Conservation (phyloP, 2,797 vertebrate species). For the Schizopygopsis pylzovi region DNA sequence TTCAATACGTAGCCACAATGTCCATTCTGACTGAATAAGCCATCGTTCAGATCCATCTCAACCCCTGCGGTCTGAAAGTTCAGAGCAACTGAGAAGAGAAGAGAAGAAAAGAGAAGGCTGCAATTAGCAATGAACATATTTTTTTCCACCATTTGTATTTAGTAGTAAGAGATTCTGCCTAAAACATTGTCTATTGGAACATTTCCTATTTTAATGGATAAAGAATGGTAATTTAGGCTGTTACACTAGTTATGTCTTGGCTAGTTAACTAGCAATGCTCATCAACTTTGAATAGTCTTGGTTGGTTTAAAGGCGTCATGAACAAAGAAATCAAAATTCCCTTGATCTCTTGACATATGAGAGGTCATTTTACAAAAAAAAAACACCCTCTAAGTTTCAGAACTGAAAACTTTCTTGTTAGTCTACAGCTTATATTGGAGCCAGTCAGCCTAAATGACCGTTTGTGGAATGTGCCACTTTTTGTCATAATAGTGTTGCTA, state of each 20-base stretch:
- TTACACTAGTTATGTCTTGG: not conserved
- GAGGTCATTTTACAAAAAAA: too few relatives aligned
- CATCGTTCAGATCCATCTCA: slow-evolving; percentile 93
- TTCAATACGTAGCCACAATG: slow-evolving; percentile 90
- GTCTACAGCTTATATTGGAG: not conserved
- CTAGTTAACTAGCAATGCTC: not conserved
- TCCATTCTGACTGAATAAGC: slow-evolving; percentile 89
- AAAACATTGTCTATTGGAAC: slow-evolving; percentile 1
- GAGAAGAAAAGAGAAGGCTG: too few relatives aligned
- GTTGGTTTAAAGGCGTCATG: not conserved
- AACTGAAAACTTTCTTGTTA: not conserved
- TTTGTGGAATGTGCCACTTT: too few relatives aligned
- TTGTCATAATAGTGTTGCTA: too few relatives aligned
- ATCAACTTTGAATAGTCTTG: not conserved
- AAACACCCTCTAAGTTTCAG: not conserved
- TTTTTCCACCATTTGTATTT: not conserved
- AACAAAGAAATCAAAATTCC: not conserved
- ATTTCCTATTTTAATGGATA: not conserved
- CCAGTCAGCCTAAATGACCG: too few relatives aligned
- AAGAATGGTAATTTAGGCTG: not conserved
- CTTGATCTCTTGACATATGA: not conserved
- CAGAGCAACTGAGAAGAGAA: slow-evolving; percentile 84
- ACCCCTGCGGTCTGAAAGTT: slow-evolving; percentile 93
- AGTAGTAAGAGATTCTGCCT: not conserved
- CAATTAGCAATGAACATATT: too few relatives aligned